These are phyloP conservation scores for Camponotus floridanus DNA, from an alignment of 1,140 invertebrate genomes.

Conservation along the genomic window DNA sequence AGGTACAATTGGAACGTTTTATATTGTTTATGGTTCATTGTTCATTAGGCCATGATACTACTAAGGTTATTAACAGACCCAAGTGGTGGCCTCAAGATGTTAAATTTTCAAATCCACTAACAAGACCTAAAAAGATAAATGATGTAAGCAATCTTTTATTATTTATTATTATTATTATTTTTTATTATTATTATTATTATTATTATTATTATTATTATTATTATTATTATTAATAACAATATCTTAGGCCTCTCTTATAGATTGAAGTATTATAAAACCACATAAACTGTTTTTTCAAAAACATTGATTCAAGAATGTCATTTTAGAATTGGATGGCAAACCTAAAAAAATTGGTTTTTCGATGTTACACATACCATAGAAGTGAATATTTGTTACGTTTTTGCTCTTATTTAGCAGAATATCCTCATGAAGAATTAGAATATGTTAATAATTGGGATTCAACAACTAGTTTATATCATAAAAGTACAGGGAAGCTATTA, in stretches of 20 bases:
- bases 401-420: constrained; percentile 89
- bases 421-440: constrained; percentile 88
- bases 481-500: constrained; percentile 88
- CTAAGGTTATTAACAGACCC: constrained; percentile 87
- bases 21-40: constrained; percentile 92
- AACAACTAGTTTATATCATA: constrained; percentile 90
- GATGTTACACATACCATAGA: constrained; percentile 91
- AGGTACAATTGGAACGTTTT: constrained; percentile 89
- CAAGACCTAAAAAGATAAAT: constrained; percentile 86
- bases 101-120: constrained; percentile 88
- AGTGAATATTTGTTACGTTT: constrained; percentile 91
- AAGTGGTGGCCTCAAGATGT: constrained; percentile 91
- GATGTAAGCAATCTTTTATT: constrained; percentile 80
- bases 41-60: constrained; percentile 89
- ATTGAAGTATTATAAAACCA: not conserved
- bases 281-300: not conserved
- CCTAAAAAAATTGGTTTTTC: constrained; percentile 89
- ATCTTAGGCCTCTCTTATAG: not conserved
- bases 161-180: too few species aligned
- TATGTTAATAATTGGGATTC: constrained; percentile 91
- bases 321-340: constrained; percentile 88
- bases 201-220: too few species aligned
- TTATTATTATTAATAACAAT: not conserved
- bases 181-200: too few species aligned
- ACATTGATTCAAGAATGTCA: not conserved